Evolutionary conservation across 2,113 vertebrate genomes (phyloP), one percentile per base, ranked within the genome.

Genomic region (Phylloscopus trochilus): DNA sequence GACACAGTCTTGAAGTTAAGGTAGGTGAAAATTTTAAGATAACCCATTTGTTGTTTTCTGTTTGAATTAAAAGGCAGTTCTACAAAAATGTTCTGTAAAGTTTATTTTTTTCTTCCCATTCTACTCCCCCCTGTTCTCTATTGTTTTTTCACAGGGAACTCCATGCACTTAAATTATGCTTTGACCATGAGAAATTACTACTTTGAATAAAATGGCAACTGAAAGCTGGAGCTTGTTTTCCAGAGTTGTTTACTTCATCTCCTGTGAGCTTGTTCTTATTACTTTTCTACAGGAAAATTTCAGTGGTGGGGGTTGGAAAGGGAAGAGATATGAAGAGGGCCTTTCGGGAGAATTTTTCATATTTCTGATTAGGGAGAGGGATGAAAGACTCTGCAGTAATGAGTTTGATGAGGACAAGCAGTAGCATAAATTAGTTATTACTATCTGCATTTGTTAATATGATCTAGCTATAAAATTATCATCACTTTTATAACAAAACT

Each of bases 361-460:
- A 83, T 87, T 93, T 62, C 28, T 81, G 12, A 4, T 73, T 66
- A 92, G 80, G 60, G 76, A 95, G n/a, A 87, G 11, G 27, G 39
- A 93, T 82, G 33, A 96, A 94, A 84, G 81, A 70, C 26, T 93
- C 85, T 52, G 16, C 58, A 89, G 23, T 52, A 92, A 78, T 27
- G 15, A 67, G 31, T 87, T 28, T 89, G 56, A 92, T 91, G 69
- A 84, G 51, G 30, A 81, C 46, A 91, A 80, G 64, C 15, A 74
- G 46, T 19, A 81, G 26, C 20, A 87, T 84, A 77, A 89, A 89
- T 89, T 66, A 92, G 33, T 86, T 89, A 95, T 5, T 9, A 60
- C 46, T 49, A 58, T 44, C 44, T 89, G 46, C 37, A 66, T 62
- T 75, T 62, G 18, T 70, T 81, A 87, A 63, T 59, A 58, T 21